These are phyloP conservation scores for Cotesia vestalis DNA, from an alignment of 1,140 invertebrate genomes.

Conservation along the genomic window DNA sequence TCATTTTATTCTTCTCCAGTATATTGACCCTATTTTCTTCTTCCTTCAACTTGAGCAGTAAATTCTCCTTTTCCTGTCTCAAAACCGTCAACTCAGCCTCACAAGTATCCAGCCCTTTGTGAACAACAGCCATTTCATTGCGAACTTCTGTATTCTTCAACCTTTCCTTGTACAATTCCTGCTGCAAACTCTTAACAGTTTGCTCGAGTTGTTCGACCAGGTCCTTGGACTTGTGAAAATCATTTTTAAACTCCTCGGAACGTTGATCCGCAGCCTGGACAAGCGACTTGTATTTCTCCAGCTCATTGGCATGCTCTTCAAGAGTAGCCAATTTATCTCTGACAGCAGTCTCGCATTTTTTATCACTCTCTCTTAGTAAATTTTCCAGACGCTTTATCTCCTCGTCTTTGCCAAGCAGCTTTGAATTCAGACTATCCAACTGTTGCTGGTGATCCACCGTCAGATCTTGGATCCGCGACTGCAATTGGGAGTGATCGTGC, in stretches of 20 bases:
- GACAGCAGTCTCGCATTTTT: slow-evolving; percentile 70
- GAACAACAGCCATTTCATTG: slow-evolving; percentile 64
- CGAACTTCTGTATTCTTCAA: slow-evolving; percentile 54
- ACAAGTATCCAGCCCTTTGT: slow-evolving; percentile 66
- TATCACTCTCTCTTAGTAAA: slow-evolving; percentile 73
- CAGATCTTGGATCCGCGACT: slow-evolving; percentile 51
- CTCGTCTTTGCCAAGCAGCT: slow-evolving; percentile 71
- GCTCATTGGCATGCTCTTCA: slow-evolving; percentile 56
- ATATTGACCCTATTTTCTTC: slow-evolving; percentile 64
- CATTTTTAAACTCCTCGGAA: slow-evolving; percentile 53
- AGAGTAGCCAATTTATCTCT: slow-evolving; percentile 65
- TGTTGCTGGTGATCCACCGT: slow-evolving; percentile 57
- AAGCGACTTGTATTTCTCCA: slow-evolving; percentile 58
- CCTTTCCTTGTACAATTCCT: slow-evolving; percentile 59
- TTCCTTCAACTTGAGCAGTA: slow-evolving; percentile 66
- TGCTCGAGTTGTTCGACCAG: slow-evolving; percentile 54
- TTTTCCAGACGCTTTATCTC: slow-evolving; percentile 75
- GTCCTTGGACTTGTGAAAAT: slow-evolving; percentile 56
- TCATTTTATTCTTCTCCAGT: slow-evolving; percentile 66
- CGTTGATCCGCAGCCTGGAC: slow-evolving; percentile 55
- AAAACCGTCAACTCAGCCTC: slow-evolving; percentile 67
- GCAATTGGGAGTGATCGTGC: slow-evolving; percentile 57
- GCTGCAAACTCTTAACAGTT: slow-evolving; percentile 49
- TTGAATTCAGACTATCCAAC: slow-evolving; percentile 55
- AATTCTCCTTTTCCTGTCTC: slow-evolving; percentile 66